These are phyloP conservation scores for Craterocephalus amniculus DNA, from an alignment of 2,797 vertebrate genomes.

Conservation along the genomic window DNA sequence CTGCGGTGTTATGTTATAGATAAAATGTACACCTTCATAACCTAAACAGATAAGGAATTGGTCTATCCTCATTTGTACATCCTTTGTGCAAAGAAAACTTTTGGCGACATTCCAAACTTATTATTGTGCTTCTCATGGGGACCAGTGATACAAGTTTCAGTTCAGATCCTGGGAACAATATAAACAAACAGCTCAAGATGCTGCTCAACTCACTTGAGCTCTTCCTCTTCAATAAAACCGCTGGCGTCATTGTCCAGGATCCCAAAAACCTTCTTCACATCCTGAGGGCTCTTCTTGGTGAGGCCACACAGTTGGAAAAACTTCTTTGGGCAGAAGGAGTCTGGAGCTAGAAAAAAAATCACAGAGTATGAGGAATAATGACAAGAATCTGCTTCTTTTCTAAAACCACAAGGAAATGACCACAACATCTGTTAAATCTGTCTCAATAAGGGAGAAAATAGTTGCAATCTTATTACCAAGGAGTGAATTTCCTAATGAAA, in stretches of 20 bases:
- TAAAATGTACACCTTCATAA: neutral
- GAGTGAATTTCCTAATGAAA: neutral
- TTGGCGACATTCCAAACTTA: neutral
- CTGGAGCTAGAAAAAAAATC: conserved; percentile 84
- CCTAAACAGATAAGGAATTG: too few species aligned
- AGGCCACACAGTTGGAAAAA: conserved; percentile 95
- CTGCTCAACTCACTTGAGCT: conserved; percentile 87
- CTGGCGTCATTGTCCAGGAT: conserved; percentile 92
- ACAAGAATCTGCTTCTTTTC: neutral
- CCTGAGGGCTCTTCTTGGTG: conserved; percentile 88
- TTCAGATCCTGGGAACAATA: neutral
- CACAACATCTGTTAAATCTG: too few species aligned
- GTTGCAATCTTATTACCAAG: too few species aligned
- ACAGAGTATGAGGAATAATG: neutral
- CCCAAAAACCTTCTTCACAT: conserved; percentile 91
- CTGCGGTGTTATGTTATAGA: neutral
- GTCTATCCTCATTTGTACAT: too few species aligned
- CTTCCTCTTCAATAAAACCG: conserved; percentile 93
- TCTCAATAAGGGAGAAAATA: too few species aligned
- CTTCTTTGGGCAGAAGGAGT: conserved; percentile 94
- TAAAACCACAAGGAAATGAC: too few species aligned
- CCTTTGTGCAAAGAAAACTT: neutral
- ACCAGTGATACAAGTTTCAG: neutral
- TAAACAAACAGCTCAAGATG: too few species aligned
- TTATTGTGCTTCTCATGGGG: neutral